Evolutionary conservation across 2,113 vertebrate genomes (phyloP).

Genomic region (Mormyrus lacerda): DNA sequence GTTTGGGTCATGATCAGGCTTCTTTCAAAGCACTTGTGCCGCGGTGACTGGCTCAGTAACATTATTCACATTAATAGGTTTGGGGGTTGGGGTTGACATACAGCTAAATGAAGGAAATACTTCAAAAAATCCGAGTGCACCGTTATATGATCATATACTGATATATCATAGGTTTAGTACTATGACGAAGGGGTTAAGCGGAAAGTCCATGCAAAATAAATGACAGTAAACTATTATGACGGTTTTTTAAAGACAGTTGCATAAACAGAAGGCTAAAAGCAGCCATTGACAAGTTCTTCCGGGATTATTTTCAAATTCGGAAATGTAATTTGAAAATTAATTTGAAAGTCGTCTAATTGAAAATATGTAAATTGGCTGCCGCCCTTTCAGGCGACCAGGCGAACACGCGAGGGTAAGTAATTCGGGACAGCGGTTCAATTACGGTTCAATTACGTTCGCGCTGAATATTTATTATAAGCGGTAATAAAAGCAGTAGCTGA

Average conservation of each 20-base stretch:
- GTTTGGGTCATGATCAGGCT: neutral
- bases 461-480: conserved; percentile 20
- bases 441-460: conserved; percentile 51
- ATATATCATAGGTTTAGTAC: neutral
- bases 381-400: conserved; percentile 51
- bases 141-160: neutral
- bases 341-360: conserved; percentile 57
- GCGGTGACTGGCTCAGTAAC: conserved; percentile 49
- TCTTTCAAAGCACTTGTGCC: conserved; percentile 31
- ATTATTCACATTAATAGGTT: conserved; percentile 19
- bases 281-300: conserved; percentile 50
- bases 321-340: conserved; percentile 8
- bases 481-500: conserved; percentile 22
- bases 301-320: conserved; percentile 42
- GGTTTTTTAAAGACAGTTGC: conserved; percentile 33
- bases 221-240: neutral
- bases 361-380: conserved; percentile 61
- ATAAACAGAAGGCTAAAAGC: conserved; percentile 27
- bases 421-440: conserved; percentile 55
- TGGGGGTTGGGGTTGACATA: neutral
- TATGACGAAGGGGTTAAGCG: neutral
- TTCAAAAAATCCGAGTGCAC: neutral
- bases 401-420: conserved; percentile 48
- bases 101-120: neutral
- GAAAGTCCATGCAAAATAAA: neutral